Conservation (phyloP, 2,797 vertebrate species). For the Loriculus beryllinus region DNA sequence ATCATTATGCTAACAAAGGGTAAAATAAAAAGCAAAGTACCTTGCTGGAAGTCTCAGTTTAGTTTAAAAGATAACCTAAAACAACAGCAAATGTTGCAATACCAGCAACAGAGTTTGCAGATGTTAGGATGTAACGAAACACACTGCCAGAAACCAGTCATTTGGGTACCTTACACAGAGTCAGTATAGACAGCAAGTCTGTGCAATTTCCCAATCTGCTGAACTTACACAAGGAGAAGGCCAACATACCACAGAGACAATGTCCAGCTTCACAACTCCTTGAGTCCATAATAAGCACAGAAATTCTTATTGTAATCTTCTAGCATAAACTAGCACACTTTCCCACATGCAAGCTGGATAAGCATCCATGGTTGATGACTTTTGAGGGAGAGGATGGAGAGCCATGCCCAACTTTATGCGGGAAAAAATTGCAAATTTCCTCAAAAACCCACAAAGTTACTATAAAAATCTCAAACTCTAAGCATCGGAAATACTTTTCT, state of each 20-base stretch:
- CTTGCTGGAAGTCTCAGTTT: neutral
- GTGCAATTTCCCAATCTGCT: neutral
- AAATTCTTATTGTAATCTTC: neutral
- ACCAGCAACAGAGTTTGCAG: neutral
- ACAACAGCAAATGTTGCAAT: neutral
- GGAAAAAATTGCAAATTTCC: neutral
- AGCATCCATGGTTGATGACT: neutral
- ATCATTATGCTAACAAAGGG: neutral
- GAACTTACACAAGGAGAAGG: neutral
- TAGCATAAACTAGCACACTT: neutral
- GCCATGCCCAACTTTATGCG: neutral
- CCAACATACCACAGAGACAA: neutral
- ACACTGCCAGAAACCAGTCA: fast-evolving
- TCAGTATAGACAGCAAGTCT: neutral
- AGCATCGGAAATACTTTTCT: neutral
- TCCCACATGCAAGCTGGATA: fast-evolving
- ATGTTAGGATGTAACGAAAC: neutral
- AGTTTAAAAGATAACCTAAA: neutral
- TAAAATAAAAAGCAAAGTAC: neutral
- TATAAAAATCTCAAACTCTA: neutral
- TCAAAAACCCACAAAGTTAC: neutral
- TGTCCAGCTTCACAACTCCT: neutral
- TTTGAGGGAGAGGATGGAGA: neutral
- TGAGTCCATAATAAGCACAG: neutral
- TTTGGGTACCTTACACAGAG: neutral